These are phyloP conservation scores for Euspilapteryx auroguttella DNA, from an alignment of 2,888 invertebrate species.

Conservation along the genomic window DNA sequence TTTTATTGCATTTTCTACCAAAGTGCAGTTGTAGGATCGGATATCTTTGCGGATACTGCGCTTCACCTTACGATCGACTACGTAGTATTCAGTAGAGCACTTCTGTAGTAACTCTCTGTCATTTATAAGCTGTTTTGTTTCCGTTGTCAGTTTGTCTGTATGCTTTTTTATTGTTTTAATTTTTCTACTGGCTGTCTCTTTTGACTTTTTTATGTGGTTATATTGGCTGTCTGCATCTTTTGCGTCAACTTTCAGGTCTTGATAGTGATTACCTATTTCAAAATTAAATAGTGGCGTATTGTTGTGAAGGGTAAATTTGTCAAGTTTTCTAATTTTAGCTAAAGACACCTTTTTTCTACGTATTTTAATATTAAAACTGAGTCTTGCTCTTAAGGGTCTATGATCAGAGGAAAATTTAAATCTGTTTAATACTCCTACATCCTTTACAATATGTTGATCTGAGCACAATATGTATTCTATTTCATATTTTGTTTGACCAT, in stretches of 20 bases:
- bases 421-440: conserved; percentile 3
- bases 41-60: background rate
- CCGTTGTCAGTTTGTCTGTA: background rate
- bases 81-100: background rate
- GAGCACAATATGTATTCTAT: conserved; percentile 8
- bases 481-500: conserved; percentile 6
- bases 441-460: conserved; percentile 5
- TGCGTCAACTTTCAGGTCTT: background rate
- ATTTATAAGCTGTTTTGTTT: background rate
- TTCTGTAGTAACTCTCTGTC: no score
- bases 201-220: background rate
- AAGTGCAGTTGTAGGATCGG: background rate
- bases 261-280: background rate
- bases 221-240: background rate
- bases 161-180: background rate
- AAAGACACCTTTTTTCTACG: background rate
- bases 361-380: background rate
- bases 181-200: background rate
- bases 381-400: background rate
- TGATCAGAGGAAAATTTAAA: conserved; percentile 2
- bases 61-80: background rate
- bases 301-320: background rate
- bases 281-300: background rate
- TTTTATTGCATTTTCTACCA: background rate
- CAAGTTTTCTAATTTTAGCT: no score